Base-by-base conservation (phyloP, 2,797 vertebrate genomes). In the Cryptoprocta ferox region DNA sequence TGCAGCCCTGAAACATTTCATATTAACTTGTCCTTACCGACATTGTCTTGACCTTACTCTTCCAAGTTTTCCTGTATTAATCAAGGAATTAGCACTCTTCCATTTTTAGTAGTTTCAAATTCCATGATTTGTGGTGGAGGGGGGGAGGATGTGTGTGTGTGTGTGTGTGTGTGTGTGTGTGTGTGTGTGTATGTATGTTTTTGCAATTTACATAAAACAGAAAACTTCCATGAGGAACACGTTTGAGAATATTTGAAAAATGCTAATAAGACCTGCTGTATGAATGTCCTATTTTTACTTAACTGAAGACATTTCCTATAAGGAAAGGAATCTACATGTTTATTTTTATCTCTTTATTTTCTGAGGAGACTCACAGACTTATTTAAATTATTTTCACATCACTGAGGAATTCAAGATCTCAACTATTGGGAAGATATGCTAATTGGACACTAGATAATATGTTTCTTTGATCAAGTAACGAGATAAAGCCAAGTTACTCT, bases 341-440 rank as follows among this genome's bases (percentile, higher is more conserved):
- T 83, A 45, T 94, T 88, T 96, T 90, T 70, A 50, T 79, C 68
- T 59, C 50, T 80, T 95, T 45, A 48, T 79, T 66, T 71, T 96
- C 65, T 93, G 48, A 65, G 28, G 32, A 59, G 18, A 83, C 30
- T 83, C 18, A 45, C 2, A 65, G 61, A n/a, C 39, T 91, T 82
- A 59, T 28, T 75, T 73, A 83, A 85, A 92, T 61, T 73, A 83
- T 35, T 9, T 0, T 30, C 28, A 32, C 24, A 48, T 21, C 86
- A 9, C 28, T 39, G 24, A 86, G 10, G n/a, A 19, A 82, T 73
- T 95, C 42, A 75, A 66, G 70, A 48, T 59, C 61, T 85, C 78
- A 73, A 19, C n/a, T 53, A 24, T 70, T 91, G 32, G 35, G 48
- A 85, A 93, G 78, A 73, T 50, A 48, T 19, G 24, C 35, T 94